A percentile compares a stretch with the other conserved stretches of the same genome.
Evolutionary conservation across 2,888 invertebrate species (phyloP).

Genomic region (Polylopha cassiicola): DNA sequence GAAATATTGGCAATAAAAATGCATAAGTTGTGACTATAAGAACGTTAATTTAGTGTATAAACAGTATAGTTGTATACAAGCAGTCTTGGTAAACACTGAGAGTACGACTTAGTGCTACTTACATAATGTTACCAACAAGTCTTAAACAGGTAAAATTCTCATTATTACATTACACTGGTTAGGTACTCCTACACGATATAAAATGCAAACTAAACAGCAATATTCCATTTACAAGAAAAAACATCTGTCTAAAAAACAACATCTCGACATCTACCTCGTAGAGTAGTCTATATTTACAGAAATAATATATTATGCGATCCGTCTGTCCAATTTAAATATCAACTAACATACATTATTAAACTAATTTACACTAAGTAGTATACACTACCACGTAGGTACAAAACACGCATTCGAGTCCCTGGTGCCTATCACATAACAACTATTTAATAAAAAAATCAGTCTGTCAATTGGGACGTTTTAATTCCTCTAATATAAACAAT

Average conservation of each 20-base stretch:
- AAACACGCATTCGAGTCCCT: constrained; percentile 76
- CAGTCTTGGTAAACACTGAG: constrained; percentile 77
- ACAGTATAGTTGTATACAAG: constrained; percentile 73
- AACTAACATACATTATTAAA: constrained; percentile 70
- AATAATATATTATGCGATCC: constrained; percentile 74
- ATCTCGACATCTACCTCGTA: constrained; percentile 48
- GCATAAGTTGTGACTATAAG: constrained; percentile 74
- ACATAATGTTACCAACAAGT: constrained; percentile 53
- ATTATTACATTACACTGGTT: constrained; percentile 61
- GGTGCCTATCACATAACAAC: constrained; percentile 63
- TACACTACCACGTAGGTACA: constrained; percentile 70
- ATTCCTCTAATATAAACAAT: constrained; percentile 71
- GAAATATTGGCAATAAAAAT: constrained; percentile 72
- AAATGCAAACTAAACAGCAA: constrained; percentile 77
- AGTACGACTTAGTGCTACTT: constrained; percentile 73
- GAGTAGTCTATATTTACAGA: constrained; percentile 71
- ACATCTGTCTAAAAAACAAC: constrained; percentile 69
- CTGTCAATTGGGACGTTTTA: constrained; percentile 77
- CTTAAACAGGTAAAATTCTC: constrained; percentile 67
- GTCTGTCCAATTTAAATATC: constrained; percentile 70
- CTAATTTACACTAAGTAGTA: constrained; percentile 70
- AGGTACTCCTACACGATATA: constrained; percentile 62
- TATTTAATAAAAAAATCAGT: constrained; percentile 74
- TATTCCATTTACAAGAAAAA: constrained; percentile 74
- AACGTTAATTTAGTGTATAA: constrained; percentile 63